Evolutionary conservation across 2,113 vertebrate genomes (phyloP).

Genomic region (Oreochromis tanganicae): DNA sequence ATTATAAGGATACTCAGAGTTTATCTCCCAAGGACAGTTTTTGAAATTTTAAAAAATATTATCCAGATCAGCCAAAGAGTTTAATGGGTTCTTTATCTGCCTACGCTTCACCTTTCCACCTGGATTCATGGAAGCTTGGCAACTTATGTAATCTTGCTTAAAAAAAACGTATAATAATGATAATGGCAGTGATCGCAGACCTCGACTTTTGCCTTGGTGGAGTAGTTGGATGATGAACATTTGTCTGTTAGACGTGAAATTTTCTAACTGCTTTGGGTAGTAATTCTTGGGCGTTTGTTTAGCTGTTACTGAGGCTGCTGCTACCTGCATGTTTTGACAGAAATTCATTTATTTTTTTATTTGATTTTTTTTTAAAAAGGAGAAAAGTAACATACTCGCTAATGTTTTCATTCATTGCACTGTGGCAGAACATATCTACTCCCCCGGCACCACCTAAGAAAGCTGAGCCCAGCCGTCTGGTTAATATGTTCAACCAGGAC

Average conservation of each 20-base stretch:
- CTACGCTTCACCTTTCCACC: neutral
- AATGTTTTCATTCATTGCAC: neutral
- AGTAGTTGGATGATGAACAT: neutral
- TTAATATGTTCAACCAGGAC: conserved; percentile 84
- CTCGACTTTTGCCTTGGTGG: neutral
- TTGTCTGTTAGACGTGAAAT: neutral
- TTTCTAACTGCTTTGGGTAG: neutral
- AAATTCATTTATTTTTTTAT: neutral
- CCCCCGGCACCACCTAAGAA: conserved; percentile 79
- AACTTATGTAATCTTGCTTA: neutral
- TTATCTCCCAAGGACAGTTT: neutral
- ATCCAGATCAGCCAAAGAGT: neutral
- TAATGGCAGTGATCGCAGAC: neutral
- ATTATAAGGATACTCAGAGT: neutral
- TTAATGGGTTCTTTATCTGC: neutral
- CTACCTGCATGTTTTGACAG: neutral
- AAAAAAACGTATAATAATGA: neutral
- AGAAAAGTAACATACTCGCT: neutral
- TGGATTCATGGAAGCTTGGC: neutral
- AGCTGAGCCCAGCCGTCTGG: conserved; percentile 82
- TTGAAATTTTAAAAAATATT: neutral
- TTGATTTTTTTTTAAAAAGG: neutral
- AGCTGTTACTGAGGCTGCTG: neutral
- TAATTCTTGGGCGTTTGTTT: neutral
- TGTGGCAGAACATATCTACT: conserved; percentile 56